phyloP scores from a whole-genome alignment of 2,113 vertebrate species.

The Rhagologus leucostigma region DNA sequence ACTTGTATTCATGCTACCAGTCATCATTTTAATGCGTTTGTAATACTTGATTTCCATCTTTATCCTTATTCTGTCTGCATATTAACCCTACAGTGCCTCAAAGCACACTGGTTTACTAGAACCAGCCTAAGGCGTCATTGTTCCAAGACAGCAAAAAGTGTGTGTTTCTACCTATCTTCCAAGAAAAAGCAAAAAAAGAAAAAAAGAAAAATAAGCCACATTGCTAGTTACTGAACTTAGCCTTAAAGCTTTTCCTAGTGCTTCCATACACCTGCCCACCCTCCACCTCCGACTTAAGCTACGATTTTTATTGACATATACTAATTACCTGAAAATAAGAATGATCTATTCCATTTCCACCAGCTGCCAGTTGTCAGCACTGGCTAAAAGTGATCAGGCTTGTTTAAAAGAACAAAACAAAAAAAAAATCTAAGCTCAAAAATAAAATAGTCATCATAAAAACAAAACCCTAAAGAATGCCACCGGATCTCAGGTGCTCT shows the following conservation, averaged over 20 bases:
- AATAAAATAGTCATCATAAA: constrained; percentile 2
- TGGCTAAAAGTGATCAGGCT: constrained; percentile 41
- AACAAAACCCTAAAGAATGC: constrained; percentile 52
- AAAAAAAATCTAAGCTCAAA: background rate
- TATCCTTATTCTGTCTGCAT: background rate
- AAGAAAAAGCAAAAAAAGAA: background rate
- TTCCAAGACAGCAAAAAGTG: constrained; percentile 23
- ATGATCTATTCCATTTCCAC: background rate
- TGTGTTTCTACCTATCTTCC: background rate
- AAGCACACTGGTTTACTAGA: background rate
- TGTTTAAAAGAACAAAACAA: background rate
- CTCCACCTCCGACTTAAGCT: constrained; percentile 20
- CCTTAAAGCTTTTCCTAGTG: background rate
- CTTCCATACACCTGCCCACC: background rate
- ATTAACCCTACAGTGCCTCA: background rate
- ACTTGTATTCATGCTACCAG: background rate
- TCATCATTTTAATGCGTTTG: background rate
- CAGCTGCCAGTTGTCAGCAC: constrained; percentile 50
- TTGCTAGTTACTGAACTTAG: background rate
- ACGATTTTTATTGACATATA: constrained; percentile 40
- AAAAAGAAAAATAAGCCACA: background rate
- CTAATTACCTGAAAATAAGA: constrained; percentile 67
- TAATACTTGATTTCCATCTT: constrained; percentile 21
- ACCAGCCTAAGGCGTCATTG: constrained; percentile 23
- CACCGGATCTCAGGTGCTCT: constrained; percentile 43